Conservation (phyloP, 2,888 invertebrate genomes). For the Mimumesa dahlbomi region DNA sequence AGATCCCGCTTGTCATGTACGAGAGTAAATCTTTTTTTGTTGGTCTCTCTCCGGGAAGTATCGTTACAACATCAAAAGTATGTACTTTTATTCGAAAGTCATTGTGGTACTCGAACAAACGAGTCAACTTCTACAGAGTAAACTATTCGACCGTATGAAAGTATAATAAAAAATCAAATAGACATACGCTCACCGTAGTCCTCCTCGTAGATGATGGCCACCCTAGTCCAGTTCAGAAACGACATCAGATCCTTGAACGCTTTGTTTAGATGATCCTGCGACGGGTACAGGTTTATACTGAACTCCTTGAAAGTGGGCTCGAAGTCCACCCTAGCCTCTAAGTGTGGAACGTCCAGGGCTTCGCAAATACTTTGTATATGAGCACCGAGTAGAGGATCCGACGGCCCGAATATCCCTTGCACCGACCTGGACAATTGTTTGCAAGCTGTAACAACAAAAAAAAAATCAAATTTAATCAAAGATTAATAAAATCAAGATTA, state of each 20-base stretch:
- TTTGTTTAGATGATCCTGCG: constrained; percentile 89
- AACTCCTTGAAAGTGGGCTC: constrained; percentile 86
- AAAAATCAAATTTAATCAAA: no score
- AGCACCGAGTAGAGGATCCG: constrained; percentile 89
- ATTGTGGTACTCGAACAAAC: no score
- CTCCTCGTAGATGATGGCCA: constrained; percentile 96
- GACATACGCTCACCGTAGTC: constrained; percentile 93
- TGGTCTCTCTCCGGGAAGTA: no score
- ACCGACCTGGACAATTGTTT: constrained; percentile 91
- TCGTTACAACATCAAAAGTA: no score
- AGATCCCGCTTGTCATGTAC: no score
- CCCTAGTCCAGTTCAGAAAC: constrained; percentile 95
- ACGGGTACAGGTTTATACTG: constrained; percentile 94
- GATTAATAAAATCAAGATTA: background rate
- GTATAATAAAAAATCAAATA: no score
- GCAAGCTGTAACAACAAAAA: constrained; percentile 90
- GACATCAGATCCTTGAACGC: constrained; percentile 93
- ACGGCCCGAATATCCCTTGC: constrained; percentile 93
- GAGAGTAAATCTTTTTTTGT: no score
- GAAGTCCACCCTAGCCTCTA: constrained; percentile 88
- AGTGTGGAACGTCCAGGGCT: constrained; percentile 93
- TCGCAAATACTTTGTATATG: constrained; percentile 95
- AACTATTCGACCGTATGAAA: no score
- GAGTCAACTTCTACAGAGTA: no score
- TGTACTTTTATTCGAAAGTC: no score